Conservation (phyloP, 1,140 invertebrate genomes). For the Popillia japonica region DNA sequence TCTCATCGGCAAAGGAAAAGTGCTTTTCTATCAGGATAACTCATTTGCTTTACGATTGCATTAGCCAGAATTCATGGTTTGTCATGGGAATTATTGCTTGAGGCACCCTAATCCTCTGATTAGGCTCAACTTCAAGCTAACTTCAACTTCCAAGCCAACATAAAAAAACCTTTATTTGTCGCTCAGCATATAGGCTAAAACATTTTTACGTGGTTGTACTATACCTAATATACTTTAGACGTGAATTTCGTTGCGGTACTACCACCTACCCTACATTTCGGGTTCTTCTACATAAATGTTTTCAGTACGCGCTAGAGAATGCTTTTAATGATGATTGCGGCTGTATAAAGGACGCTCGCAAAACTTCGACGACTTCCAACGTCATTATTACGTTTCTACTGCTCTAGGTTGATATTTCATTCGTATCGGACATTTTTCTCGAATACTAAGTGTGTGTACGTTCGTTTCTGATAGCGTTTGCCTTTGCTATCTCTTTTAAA, state of each 20-base stretch:
- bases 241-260: neutral
- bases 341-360: neutral
- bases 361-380: neutral
- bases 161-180: neutral
- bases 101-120: too few species aligned
- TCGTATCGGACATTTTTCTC: conserved; percentile 1
- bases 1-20: too few species aligned
- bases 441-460: neutral
- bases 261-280: too few species aligned
- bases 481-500: neutral
- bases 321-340: conserved; percentile 24
- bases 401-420: neutral
- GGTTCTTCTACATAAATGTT: neutral
- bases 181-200: neutral
- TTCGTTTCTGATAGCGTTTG: neutral
- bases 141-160: too few species aligned
- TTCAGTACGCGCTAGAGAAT: neutral
- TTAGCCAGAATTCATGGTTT: too few species aligned
- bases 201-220: neutral
- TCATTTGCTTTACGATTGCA: too few species aligned
- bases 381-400: neutral
- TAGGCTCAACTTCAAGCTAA: too few species aligned
- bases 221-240: neutral
- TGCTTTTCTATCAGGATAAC: too few species aligned
- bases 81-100: too few species aligned